Evolutionary conservation across 2,797 vertebrate species (phyloP).

Genomic region (Lagocephalus sceleratus): DNA sequence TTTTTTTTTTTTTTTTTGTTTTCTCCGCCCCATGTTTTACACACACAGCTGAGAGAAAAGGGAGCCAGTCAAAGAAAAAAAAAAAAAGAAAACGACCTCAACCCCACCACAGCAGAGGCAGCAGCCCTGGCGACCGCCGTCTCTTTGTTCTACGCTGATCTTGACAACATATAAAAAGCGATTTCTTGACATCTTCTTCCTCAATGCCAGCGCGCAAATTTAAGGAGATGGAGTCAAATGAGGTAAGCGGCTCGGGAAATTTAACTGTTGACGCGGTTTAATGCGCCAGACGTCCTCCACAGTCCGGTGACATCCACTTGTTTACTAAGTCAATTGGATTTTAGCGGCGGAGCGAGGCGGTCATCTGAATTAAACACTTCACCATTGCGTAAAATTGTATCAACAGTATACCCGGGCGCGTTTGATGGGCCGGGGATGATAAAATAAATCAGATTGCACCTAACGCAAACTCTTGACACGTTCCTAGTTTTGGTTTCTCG

Average conservation of each 20-base stretch:
- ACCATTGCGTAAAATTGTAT: neutral
- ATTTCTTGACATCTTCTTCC: conserved; percentile 24
- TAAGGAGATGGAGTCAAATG: conserved; percentile 63
- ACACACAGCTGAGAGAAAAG: conserved; percentile 80
- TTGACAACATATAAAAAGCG: conserved; percentile 40
- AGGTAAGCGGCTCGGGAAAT: conserved; percentile 61
- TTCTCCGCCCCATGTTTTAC: conserved; percentile 69
- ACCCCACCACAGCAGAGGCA: conserved; percentile 54
- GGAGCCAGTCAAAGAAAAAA: conserved; percentile 67
- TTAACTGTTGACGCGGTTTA: conserved; percentile 9
- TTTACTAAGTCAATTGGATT: conserved; percentile 21
- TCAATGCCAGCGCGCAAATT: conserved; percentile 65
- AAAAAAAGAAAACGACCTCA: conserved; percentile 54
- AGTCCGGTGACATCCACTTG: conserved; percentile 15
- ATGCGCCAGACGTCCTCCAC: conserved; percentile 17
- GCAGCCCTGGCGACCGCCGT: conserved; percentile 50
- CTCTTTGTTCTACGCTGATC: conserved; percentile 74
- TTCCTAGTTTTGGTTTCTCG: no score
- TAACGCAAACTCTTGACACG: no score
- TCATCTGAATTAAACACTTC: neutral
- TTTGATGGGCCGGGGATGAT: no score
- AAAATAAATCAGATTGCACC: neutral
- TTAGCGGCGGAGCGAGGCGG: neutral
- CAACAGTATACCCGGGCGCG: no score
- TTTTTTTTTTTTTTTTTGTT: conserved; percentile 52